Conservation (phyloP, 2,797 vertebrate genomes). For the Lophotriccus pileatus region DNA sequence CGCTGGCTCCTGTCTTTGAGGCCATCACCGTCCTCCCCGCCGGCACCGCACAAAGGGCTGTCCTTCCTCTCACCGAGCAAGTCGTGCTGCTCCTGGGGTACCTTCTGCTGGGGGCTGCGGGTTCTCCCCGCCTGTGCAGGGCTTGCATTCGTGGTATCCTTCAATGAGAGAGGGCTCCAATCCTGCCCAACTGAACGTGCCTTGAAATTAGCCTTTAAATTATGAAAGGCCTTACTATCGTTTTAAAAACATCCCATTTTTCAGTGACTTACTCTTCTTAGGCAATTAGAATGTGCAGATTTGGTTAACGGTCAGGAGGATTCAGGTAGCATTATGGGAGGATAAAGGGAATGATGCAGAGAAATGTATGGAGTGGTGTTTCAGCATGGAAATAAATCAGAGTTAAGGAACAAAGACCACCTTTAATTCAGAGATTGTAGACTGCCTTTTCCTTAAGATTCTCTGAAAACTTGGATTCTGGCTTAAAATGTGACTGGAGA, state of each 20-base stretch:
- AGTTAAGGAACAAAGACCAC: neutral
- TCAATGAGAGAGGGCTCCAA: neutral
- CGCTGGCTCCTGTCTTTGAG: neutral
- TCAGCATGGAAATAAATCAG: neutral
- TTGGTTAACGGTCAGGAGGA: neutral
- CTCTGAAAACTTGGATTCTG: neutral
- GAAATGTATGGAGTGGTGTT: neutral
- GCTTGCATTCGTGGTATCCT: neutral
- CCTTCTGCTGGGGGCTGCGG: neutral
- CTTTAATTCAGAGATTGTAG: neutral
- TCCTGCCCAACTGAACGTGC: neutral
- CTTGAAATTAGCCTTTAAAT: neutral
- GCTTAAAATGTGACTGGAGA: neutral
- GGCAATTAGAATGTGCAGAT: neutral
- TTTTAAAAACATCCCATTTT: neutral
- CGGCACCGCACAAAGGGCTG: neutral
- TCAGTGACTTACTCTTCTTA: neutral
- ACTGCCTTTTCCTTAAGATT: neutral
- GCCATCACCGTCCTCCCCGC: neutral
- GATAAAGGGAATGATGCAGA: neutral
- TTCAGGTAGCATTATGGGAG: neutral
- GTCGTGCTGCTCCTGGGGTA: neutral
- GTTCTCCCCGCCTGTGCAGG: neutral
- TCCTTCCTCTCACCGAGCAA: neutral
- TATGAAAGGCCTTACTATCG: neutral